Base-by-base conservation (phyloP, 1,140 invertebrate species). In the Coenobita brevimanus region DNA sequence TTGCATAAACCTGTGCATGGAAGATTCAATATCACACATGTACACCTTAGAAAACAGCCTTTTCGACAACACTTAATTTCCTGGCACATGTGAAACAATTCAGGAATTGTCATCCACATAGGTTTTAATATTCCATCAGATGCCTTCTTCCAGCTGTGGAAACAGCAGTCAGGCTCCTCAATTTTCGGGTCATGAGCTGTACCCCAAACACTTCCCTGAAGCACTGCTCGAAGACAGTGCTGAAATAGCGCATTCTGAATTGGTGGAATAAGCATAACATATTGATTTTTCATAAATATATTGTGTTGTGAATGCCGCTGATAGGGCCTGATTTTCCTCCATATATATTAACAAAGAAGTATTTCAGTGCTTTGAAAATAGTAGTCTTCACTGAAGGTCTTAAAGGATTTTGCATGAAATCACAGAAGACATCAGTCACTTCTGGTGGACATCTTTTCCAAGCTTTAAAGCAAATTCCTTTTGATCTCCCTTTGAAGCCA, bases 131-230 rank as follows among this genome's bases (percentile, higher is more conserved):
- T 36, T 73, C 33, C 13, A 33, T 73, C 33, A 33, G 27, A 4
- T 33, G 8, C 17, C 27, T 73, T 73, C 69, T 73, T 73, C 69
- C 69, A 73, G 69, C 27, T 33, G 36, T 73, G 13, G 8, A 73
- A 73, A 73, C 69, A 73, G 69, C 17, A 33, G 33, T 73, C 69
- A 38, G 69, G 69, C 38, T 73, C 69, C 38, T 38, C 69, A 33
- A 73, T 73, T 27, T 73, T 73, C 3, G 24, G 69, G 69, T 73
- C 69, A 73, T 73, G 69, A 41, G 69, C 69, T 33, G 69, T 33
- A 73, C 8, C 69, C 69, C 69, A 73, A 73, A 73, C 33, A 73
- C 69, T 73, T 73, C 33, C 69, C 69, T 73, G 69, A 73, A 8
- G 33, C 69, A 73, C 17, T 38, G 69, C 15, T 73, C 38, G 69